Evolutionary conservation across 1,140 invertebrate species (phyloP).

Genomic region (Apis laboriosa): DNA sequence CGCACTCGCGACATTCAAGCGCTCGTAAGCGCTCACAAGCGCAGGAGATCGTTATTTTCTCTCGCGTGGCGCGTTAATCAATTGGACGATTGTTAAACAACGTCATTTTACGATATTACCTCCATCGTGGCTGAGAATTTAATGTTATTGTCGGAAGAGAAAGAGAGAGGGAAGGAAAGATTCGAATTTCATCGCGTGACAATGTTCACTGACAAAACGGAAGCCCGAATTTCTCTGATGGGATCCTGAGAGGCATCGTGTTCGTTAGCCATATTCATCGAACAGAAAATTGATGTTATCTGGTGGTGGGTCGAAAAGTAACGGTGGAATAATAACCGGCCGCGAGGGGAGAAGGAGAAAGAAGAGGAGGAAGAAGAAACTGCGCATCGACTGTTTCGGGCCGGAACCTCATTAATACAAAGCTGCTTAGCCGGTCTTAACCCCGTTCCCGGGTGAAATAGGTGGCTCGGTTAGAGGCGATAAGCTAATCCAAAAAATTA

Average conservation of each 20-base stretch:
- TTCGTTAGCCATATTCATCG: neutral
- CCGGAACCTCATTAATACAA: conserved; percentile 74
- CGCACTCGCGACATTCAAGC: conserved; percentile 12
- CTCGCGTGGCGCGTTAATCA: neutral
- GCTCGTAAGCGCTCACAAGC: neutral
- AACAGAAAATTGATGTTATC: conserved; percentile 44
- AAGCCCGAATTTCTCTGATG: conserved; percentile 1
- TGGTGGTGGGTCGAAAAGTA: neutral
- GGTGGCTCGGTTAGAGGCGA: conserved; percentile 70
- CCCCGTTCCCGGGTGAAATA: conserved; percentile 67
- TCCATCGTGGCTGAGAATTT: neutral
- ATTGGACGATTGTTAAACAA: neutral
- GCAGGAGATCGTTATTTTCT: neutral
- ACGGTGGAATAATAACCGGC: conserved; percentile 41
- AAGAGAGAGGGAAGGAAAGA: too few species aligned
- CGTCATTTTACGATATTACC: conserved; percentile 2
- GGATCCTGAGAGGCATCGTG: neutral
- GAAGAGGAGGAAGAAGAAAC: conserved; percentile 24
- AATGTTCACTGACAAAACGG: neutral
- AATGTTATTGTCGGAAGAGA: neutral
- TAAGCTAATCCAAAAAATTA: conserved; percentile 80
- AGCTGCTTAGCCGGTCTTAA: conserved; percentile 74
- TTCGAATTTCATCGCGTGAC: conserved; percentile 7
- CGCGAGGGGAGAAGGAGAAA: neutral
- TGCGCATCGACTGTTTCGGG: conserved; percentile 46